A percentile compares a stretch with the other conserved stretches of the same genome.
Conservation (phyloP, 2,113 vertebrate genomes). For the Ornithorhynchus anatinus region DNA sequence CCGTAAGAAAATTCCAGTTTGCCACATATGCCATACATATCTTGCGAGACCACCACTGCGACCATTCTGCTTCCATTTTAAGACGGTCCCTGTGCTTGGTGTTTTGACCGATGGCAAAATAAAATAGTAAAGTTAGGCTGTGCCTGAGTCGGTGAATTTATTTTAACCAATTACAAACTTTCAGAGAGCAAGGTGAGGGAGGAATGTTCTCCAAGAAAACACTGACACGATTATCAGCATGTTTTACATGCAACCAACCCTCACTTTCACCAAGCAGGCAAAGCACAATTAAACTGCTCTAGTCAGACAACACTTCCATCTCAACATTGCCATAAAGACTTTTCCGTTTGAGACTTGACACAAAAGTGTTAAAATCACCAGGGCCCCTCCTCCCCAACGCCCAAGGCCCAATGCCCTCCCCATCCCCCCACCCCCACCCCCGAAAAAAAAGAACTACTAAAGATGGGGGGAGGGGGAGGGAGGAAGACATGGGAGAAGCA, state of each 20-base stretch:
- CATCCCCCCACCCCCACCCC: no score
- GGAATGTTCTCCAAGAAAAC: constrained; percentile 41
- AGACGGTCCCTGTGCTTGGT: no score
- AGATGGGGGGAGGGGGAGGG: constrained; percentile 3
- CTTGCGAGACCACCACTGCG: no score
- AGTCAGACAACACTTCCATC: constrained; percentile 19
- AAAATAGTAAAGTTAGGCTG: no score
- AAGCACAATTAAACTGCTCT: constrained; percentile 46
- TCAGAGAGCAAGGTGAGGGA: constrained; percentile 4
- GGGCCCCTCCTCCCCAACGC: no score
- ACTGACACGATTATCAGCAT: constrained; percentile 36
- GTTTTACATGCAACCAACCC: constrained; percentile 12
- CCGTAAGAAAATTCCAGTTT: no score
- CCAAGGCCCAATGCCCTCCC: no score
- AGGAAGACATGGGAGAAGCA: background rate
- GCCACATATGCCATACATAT: no score
- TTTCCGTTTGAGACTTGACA: constrained; percentile 7
- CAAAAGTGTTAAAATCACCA: background rate
- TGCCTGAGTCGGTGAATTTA: background rate
- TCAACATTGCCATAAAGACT: constrained; percentile 14
- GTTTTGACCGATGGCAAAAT: no score
- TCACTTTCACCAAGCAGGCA: background rate
- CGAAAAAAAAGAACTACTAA: no score
- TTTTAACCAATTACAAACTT: constrained; percentile 25
- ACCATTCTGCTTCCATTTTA: no score